Base-by-base conservation (phyloP, 2,113 vertebrate genomes). In the Cephalopterus ornatus region DNA sequence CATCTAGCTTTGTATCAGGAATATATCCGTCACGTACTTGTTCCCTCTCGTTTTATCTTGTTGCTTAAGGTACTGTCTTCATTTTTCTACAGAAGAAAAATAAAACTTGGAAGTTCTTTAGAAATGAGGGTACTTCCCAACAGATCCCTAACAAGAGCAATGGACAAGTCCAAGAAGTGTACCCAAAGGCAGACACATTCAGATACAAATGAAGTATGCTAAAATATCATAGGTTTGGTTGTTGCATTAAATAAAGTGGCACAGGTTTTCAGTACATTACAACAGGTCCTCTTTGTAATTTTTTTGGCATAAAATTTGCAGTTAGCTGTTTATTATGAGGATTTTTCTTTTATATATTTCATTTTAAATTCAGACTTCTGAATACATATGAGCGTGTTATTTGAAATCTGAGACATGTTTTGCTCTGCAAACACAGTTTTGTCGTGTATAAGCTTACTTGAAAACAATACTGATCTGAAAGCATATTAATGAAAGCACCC, bases 171-270 rank as follows among this genome's bases (percentile, higher is more conserved):
- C 19, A 63, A 88, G 41, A 85, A 41, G 4, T 5, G 12, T 32
- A 33, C 13, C 9, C 13, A 49, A 73, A 58, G 14, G 12, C 8
- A 59, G 42, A 58, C 2, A 46, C 8, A 14, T 73, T 47, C 52
- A 41, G 11, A 22, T 19, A 73, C 12, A 50, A 55, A 5, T 32
- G n/a, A 77, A 63, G 5, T 53, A 11, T 46, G 16, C 1, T 72
- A 39, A 49, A 71, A 46, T 30, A 22, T 4, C 2, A 8, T 8
- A 7, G 7, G 0, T 21, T 78, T 22, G 5, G 2, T 15, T 66
- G 2, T 37, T 63, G 7, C 22, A 33, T 2, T 14, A 61, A 41
- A 27, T 12, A 3, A 78, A 71, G 13, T 46, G 10, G 2, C 8
- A 35, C 5, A 71, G 8, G 2, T 7, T 75, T 88, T 58, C 52